Base-by-base conservation (phyloP, 2,888 invertebrate species). In the Zeuzera pyrina region DNA sequence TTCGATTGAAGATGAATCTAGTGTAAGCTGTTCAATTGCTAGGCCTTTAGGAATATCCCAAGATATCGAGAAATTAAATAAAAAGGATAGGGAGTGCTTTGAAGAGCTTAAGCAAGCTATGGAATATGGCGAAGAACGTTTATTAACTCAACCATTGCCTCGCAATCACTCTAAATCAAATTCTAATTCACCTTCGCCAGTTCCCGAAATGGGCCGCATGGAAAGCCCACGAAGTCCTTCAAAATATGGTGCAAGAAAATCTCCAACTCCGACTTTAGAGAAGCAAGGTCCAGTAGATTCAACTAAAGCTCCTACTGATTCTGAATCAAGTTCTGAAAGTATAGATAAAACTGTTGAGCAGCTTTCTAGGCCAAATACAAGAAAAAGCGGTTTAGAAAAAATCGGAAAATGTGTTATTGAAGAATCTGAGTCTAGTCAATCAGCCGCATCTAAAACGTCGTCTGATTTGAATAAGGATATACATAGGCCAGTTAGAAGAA, bases 21-120 rank as follows among this genome's bases (percentile, higher is more conserved):
- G 91, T 62, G 86, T 89, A 0, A 91, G 90, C 61, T 92, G 92
- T 59, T 92, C 93, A 0, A 92, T 93, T 48, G 92, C 92, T 0
- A 84, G 91, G 38, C 91, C 92, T 0, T 73, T 93, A 30, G 93
- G 93, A 0, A 89, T 92, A 45, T 92, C 92, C 2, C 91, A 91
- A 64, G 89, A 89, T 49, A 87, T 88, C 16, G 88, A 88, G 57
- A 86, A 84, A 54, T 85, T 89, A 43, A 88, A 89, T 22, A 87
- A 88, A 36, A 85, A 85, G 41, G 90, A 90, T 33, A 62, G 84
- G 24, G 87, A 86, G 49, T 78, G 90, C 8, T 86, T 87, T 39
- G 86, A 87, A 47, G 85, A 87, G 47, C 52, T 85, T 11, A 87
- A 88, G 67, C 77, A 87, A 35, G 84, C 87, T 12, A 71, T 87